Percentiles rank a stretch among this genome's conserved stretches.
Conservation (phyloP, 1,140 invertebrate genomes). For the Wiebesia pumilae region DNA sequence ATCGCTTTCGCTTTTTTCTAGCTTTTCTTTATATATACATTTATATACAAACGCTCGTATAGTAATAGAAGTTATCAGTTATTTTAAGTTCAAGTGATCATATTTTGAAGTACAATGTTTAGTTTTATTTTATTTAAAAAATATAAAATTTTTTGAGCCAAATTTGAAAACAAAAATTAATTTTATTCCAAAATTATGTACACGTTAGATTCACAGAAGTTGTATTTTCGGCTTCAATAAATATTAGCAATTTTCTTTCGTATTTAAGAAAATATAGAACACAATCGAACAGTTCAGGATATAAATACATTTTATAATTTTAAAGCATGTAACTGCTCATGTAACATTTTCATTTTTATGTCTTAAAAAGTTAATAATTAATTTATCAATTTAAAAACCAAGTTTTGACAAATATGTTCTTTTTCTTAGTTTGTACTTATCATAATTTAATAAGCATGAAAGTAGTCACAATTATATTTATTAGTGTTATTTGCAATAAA, state of each 20-base stretch:
- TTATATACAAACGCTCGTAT: slow-evolving; percentile 12
- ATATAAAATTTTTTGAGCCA: neutral
- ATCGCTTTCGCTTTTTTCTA: slow-evolving; percentile 42
- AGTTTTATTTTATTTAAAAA: slow-evolving; percentile 1
- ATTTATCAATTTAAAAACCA: neutral
- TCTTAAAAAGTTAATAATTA: neutral
- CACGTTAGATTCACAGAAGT: neutral
- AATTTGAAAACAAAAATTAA: neutral
- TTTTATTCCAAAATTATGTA: neutral
- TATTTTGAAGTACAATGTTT: slow-evolving; percentile 47
- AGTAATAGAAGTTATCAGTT: slow-evolving; percentile 21
- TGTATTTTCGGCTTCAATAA: neutral
- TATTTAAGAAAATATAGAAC: neutral
- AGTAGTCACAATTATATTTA: neutral
- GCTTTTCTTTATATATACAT: slow-evolving; percentile 33
- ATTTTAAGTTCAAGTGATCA: slow-evolving; percentile 39
- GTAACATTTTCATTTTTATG: neutral
- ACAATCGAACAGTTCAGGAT: neutral
- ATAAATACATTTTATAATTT: neutral
- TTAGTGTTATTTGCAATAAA: neutral
- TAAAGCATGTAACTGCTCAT: neutral
- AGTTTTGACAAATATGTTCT: neutral
- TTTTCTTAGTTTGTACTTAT: neutral
- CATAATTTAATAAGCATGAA: neutral
- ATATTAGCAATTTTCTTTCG: neutral